These are phyloP conservation scores for Trachelus iudaicus DNA, from an alignment of 2,888 invertebrate genomes.

Conservation along the genomic window DNA sequence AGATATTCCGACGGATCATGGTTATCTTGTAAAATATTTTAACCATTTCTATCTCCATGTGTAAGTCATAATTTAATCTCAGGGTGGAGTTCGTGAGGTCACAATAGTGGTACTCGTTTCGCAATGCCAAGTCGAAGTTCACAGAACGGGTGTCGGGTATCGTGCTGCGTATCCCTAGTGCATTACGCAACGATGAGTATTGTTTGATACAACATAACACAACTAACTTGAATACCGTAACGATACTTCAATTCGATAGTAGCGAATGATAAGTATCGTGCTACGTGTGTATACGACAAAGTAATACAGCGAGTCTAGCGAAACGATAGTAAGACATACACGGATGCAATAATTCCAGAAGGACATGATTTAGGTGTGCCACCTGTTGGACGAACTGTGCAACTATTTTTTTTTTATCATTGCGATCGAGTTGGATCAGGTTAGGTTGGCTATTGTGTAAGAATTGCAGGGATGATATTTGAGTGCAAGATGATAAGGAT, in stretches of 20 bases:
- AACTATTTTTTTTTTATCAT: not conserved
- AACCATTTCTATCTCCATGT: not conserved
- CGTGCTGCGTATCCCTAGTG: not conserved
- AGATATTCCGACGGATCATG: not conserved
- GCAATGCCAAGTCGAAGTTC: constrained; percentile 1
- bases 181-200: not conserved
- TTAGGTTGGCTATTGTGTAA: not conserved
- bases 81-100: not conserved
- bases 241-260: not conserved
- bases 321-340: not conserved
- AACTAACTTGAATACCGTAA: not conserved
- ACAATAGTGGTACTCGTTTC: not conserved
- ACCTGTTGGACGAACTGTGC: not conserved
- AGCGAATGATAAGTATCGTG: not conserved
- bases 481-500: not conserved
- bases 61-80: not conserved
- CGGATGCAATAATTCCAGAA: not conserved
- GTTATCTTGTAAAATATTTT: no score
- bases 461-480: not conserved
- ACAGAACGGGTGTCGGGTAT: not conserved
- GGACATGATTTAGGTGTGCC: not conserved
- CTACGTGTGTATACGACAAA: not conserved
- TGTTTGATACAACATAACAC: not conserved
- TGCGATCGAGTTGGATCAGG: not conserved
- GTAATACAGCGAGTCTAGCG: not conserved